Base-by-base conservation (phyloP, 2,888 invertebrate species). In the Limenitis camilla region DNA sequence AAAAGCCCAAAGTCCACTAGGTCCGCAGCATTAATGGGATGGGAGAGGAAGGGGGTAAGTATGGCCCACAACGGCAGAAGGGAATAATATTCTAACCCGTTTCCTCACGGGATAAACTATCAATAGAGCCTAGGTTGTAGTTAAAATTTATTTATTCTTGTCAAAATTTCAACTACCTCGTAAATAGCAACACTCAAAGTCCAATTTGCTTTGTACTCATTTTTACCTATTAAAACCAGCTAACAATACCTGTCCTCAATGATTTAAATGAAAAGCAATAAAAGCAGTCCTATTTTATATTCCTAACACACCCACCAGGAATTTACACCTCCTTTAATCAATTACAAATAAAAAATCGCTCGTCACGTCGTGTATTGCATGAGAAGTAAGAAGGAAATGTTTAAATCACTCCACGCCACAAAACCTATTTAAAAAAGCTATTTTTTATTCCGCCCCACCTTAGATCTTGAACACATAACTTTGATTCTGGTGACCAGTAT, bases 361-460 rank as follows among this genome's bases (percentile, higher is more conserved):
- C 76, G 74, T 78, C 78, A 81, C 72, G 67, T 61, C 76, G 77
- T 72, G 77, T 68, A 68, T 69, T 68, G 85, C 79, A 83, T 85
- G 67, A 67, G 72, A 81, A 82, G 75, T 62, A 71, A 59, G 61
- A 67, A 45, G 32, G 66, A 72, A 67, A 75, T 81, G 85, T 80
- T 84, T 85, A 84, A 85, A 87, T 84, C 86, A 79, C 80, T 79
- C 73, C 77, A 72, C 70, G 71, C 78, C 78, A 71, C 78, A 74
- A 71, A 81, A 77, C 72, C 83, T 82, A 79, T 82, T 83, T 78
- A 80, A 82, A 81, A 80, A 82, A 73, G 75, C 79, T 76, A 82
- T 83, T 81, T 80, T 82, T 83, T 81, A 81, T 77, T 71, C 74
- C 70, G 62, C 71, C 60, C 65, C 66, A 60, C 63, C 60, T 58